These are phyloP conservation scores for Prietella phreatophila DNA, from an alignment of 2,113 vertebrate genomes.

Conservation along the genomic window DNA sequence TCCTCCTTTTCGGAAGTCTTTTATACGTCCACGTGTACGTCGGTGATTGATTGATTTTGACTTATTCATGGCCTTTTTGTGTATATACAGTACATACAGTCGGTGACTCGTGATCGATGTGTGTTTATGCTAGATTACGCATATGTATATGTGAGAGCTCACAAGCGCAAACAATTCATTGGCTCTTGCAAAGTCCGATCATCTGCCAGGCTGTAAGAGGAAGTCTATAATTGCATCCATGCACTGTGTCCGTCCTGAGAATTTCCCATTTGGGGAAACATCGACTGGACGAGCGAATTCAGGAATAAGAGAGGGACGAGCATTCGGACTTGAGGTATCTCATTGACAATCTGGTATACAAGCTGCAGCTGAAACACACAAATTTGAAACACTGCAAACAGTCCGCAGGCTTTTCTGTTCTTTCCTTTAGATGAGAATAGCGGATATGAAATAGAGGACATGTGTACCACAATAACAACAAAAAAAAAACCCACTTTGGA, in stretches of 20 bases:
- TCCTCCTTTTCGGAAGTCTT: background rate
- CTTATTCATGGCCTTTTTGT: background rate
- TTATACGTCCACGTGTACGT: background rate
- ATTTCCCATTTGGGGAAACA: conserved; percentile 6
- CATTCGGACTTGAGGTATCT: background rate
- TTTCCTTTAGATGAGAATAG: no score
- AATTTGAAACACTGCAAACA: no score
- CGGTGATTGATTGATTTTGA: background rate
- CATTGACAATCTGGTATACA: background rate
- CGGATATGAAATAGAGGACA: no score
- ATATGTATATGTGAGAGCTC: background rate
- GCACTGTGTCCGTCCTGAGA: conserved; percentile 3
- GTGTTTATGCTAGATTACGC: background rate
- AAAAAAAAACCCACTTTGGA: no score
- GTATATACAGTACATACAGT: conserved; percentile 14
- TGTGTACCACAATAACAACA: no score
- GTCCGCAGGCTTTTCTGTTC: no score
- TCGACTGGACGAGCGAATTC: background rate
- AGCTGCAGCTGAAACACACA: background rate
- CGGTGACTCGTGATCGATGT: conserved; percentile 7
- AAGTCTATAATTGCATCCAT: background rate
- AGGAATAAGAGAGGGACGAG: background rate
- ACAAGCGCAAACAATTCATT: background rate
- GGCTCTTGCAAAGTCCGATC: conserved; percentile 25
- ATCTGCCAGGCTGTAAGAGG: conserved; percentile 19